Percentiles rank a stretch among this genome's conserved stretches.
phyloP scores from a whole-genome alignment of 2,113 vertebrate species.

The Festucalex cinctus region DNA sequence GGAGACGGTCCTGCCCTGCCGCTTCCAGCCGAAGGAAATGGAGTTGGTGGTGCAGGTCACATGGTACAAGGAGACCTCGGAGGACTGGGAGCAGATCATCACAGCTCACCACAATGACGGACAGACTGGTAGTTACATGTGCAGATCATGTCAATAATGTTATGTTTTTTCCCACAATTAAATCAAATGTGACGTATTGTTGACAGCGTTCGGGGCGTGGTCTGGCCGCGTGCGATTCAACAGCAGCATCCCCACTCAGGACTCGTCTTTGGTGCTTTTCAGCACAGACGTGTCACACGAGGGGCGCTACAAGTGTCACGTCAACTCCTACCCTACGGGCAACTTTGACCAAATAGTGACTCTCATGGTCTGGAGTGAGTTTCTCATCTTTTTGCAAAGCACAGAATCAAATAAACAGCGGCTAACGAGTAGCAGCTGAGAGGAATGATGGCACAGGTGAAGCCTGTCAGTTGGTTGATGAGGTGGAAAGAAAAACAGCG shows the following conservation, averaged over 20 bases:
- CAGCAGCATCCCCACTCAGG: constrained; percentile 45
- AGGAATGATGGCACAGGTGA: too few relatives aligned
- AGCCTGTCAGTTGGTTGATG: too few relatives aligned
- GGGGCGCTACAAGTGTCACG: constrained; percentile 60
- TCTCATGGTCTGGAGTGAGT: constrained; percentile 72
- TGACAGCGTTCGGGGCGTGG: constrained; percentile 51
- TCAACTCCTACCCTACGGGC: constrained; percentile 64
- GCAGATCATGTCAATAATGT: too few relatives aligned
- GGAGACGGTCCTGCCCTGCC: constrained; percentile 62
- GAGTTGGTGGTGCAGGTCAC: constrained; percentile 64
- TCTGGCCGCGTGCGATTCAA: constrained; percentile 52
- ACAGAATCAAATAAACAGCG: background rate
- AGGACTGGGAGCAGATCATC: constrained; percentile 65
- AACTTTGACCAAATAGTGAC: constrained; percentile 54
- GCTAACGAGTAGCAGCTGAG: too few relatives aligned
- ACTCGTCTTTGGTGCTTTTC: constrained; percentile 64
- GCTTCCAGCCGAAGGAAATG: background rate
- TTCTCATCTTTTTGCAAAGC: background rate
- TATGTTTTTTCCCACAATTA: too few relatives aligned
- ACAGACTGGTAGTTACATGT: constrained; percentile 53
- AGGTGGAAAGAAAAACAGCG: too few relatives aligned
- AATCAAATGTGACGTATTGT: background rate
- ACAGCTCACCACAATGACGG: constrained; percentile 44
- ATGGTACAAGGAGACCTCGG: constrained; percentile 49
- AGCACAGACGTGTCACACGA: constrained; percentile 59